Percentiles rank a stretch among this genome's conserved stretches.
Conservation (phyloP, 2,797 vertebrate genomes). For the Lepus oiostolus region DNA sequence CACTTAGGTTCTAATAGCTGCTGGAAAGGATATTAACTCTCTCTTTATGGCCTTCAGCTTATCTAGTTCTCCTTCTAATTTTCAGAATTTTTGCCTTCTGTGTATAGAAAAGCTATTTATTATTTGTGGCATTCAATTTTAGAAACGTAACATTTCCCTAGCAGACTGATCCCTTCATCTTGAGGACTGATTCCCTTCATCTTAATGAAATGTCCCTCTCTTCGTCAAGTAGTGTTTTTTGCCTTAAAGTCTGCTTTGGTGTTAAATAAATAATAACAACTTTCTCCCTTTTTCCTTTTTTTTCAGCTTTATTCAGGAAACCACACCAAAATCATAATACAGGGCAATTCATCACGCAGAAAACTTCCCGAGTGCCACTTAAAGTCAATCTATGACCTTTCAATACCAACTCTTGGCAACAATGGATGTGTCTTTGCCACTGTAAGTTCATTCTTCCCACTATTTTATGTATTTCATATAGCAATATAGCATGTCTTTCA, state of each 20-base stretch:
- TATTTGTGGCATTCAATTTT: neutral
- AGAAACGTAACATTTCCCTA: conserved; percentile 24
- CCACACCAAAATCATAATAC: neutral
- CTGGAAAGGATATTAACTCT: conserved; percentile 3
- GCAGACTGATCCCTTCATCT: neutral
- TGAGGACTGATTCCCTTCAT: neutral
- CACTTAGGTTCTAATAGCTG: neutral
- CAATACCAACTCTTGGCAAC: neutral
- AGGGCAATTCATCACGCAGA: neutral
- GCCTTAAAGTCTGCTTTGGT: conserved; percentile 7
- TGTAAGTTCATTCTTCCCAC: conserved; percentile 23
- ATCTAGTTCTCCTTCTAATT: conserved; percentile 13
- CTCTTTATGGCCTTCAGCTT: neutral
- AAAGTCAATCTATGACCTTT: neutral
- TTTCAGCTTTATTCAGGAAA: conserved; percentile 13
- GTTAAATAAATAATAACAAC: neutral
- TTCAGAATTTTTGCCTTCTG: conserved; percentile 49
- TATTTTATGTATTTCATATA: neutral
- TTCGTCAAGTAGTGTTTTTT: neutral
- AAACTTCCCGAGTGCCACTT: neutral
- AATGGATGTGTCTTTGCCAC: neutral
- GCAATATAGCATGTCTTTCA: neutral
- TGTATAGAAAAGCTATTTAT: neutral
- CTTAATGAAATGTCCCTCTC: conserved; percentile 10
- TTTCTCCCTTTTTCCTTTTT: neutral